Evolutionary conservation across 2,888 invertebrate genomes (phyloP), one percentile per base, ranked within the genome.

Genomic region (Stenurella melanura): DNA sequence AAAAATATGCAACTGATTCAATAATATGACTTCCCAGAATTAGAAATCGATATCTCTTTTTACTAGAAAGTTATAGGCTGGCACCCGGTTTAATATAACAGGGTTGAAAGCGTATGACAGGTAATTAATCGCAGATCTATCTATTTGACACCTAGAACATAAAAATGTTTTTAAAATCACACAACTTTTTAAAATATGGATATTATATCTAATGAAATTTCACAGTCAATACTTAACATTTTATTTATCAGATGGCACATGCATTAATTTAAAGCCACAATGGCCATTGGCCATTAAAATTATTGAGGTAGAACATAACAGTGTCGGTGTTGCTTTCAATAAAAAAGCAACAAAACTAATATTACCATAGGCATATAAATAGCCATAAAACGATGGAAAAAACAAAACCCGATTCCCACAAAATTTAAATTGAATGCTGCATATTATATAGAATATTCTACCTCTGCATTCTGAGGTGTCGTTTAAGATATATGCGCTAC

Each of bases 381-480:
- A 87, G 86, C 87, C 85, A 87, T 87, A 86, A 86, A 87, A 85
- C 85, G 85, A 83, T 85, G 84, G 84, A 85, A 86, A 86, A 85
- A 85, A 85, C 83, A 85, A 86, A 86, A 85, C 85, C 83, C 86
- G 85, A 85, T 87, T 87, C 87, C 84, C 87, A 87, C 87, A 87
- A 87, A 87, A 87, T 87, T 87, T 87, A 87, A 87, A 87, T 87
- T 87, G 87, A 87, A 87, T 87, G 86, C 87, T 85, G 87, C 87
- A 87, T 87, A 87, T 87, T 87, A 87, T 87, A 87, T 86, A 84
- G 87, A 87, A 87, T 87, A 87, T 87, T 87, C 87, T 84, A 84
- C 85, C 85, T 83, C 85, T 83, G 85, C 87, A 87, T 87, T 87
- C 87, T 87, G 83, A 86, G 85, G 86, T 86, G 87, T 87, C 87